phyloP scores from a whole-genome alignment of 2,797 vertebrate genomes.

The Microctenopoma stevenorrisi region DNA sequence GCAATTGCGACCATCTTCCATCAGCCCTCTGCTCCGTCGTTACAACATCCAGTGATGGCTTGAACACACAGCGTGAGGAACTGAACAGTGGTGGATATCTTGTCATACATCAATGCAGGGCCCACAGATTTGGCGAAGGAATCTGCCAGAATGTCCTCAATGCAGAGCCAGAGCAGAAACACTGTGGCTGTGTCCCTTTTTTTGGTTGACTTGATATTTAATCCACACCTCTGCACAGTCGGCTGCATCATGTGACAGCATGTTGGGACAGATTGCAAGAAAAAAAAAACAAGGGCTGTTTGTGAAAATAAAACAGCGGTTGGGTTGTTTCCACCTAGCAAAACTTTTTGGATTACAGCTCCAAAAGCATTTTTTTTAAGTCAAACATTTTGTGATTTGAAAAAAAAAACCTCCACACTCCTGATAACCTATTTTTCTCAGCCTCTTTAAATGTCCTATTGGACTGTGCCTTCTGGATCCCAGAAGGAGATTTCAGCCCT shows the following conservation, averaged over 20 bases:
- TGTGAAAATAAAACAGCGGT: constrained; percentile 21
- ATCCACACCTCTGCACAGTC: background rate
- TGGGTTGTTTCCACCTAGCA: constrained; percentile 49
- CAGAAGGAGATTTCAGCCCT: constrained; percentile 6
- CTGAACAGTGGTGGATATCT: constrained; percentile 41
- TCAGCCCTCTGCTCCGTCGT: constrained; percentile 64
- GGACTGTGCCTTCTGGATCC: constrained; percentile 24
- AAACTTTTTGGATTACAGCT: constrained; percentile 37
- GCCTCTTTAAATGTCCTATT: constrained; percentile 19
- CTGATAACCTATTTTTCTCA: constrained; percentile 22
- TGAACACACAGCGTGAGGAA: constrained; percentile 43
- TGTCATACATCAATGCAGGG: constrained; percentile 53
- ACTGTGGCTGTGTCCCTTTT: constrained; percentile 1
- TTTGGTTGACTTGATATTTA: constrained; percentile 15
- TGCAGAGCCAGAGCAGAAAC: constrained; percentile 18
- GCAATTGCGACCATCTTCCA: constrained; percentile 67
- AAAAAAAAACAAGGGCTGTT: constrained; percentile 24
- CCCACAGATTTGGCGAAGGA: background rate
- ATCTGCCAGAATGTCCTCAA: constrained; percentile 38
- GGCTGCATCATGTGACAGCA: constrained; percentile 18
- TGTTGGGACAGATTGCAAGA: constrained; percentile 17
- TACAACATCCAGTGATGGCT: constrained; percentile 70
- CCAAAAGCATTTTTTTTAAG: constrained; percentile 18
- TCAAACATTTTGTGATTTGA: constrained; percentile 37
- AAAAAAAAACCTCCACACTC: constrained; percentile 17